Evolutionary conservation across 2,113 vertebrate species (phyloP).

Genomic region (Catharus bicknelli): DNA sequence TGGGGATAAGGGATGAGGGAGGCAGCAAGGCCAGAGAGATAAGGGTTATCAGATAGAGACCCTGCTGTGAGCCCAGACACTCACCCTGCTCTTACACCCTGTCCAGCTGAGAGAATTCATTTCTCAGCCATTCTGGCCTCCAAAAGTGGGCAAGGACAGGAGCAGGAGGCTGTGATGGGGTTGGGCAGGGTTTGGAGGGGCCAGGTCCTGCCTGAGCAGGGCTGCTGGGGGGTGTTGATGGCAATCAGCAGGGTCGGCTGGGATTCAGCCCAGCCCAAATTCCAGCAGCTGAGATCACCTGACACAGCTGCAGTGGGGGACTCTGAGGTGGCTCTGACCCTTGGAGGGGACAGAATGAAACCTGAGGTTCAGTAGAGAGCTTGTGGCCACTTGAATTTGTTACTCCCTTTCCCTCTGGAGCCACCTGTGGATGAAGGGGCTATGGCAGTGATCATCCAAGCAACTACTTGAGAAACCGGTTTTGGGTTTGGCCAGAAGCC

Average conservation of each 20-base stretch:
- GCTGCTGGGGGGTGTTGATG: neutral
- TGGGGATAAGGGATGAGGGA: neutral
- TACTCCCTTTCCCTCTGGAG: neutral
- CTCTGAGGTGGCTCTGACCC: neutral
- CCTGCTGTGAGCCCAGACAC: neutral
- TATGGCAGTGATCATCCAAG: neutral
- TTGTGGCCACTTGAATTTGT: no score
- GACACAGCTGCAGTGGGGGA: rapidly evolving
- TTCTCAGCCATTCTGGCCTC: neutral
- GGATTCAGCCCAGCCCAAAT: neutral
- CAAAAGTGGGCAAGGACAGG: neutral
- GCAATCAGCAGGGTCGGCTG: neutral
- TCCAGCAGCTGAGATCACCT: neutral
- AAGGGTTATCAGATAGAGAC: neutral
- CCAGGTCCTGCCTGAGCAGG: neutral
- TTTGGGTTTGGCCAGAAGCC: neutral
- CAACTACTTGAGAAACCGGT: neutral
- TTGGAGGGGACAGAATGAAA: no score
- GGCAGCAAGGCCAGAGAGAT: neutral
- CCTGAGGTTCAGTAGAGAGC: neutral
- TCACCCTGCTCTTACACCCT: neutral
- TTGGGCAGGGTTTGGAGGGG: neutral
- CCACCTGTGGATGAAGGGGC: neutral
- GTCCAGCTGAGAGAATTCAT: neutral
- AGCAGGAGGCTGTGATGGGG: neutral